phyloP scores from a whole-genome alignment of 2,113 vertebrate genomes.

The Trematocara stigmaticum region DNA sequence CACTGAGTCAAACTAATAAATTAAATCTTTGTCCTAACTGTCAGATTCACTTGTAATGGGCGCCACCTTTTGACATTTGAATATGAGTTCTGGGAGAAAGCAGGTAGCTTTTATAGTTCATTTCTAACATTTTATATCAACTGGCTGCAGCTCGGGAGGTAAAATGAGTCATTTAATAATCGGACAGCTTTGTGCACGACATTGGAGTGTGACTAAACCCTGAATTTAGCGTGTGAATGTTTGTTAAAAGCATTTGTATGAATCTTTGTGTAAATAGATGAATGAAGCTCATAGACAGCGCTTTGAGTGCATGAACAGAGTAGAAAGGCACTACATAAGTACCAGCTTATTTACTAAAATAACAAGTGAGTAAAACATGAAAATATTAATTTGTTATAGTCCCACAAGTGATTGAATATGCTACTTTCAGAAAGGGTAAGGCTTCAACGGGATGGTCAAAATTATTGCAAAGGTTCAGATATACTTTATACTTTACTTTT shows the following conservation, averaged over 20 bases:
- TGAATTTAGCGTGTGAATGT: background rate
- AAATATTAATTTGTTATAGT: background rate
- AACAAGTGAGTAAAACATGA: background rate
- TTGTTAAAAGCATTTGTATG: background rate
- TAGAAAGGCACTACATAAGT: background rate
- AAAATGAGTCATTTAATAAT: background rate
- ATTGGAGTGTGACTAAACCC: background rate
- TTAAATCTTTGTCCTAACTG: background rate
- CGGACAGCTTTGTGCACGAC: background rate
- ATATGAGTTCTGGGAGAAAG: background rate
- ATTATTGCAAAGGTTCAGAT: background rate
- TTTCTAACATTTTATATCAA: background rate
- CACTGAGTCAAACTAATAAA: background rate
- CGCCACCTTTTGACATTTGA: too few species aligned
- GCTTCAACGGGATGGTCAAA: background rate
- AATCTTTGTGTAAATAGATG: background rate
- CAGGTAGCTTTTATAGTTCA: background rate
- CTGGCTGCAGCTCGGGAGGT: background rate
- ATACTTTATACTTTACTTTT: background rate
- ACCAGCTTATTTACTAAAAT: background rate
- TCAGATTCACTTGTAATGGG: too few species aligned
- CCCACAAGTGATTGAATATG: background rate
- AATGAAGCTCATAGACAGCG: background rate
- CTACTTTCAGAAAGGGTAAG: background rate
- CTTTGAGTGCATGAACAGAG: background rate